Evolutionary conservation across 2,888 invertebrate genomes (phyloP).

Genomic region (Mycalesis mineus): DNA sequence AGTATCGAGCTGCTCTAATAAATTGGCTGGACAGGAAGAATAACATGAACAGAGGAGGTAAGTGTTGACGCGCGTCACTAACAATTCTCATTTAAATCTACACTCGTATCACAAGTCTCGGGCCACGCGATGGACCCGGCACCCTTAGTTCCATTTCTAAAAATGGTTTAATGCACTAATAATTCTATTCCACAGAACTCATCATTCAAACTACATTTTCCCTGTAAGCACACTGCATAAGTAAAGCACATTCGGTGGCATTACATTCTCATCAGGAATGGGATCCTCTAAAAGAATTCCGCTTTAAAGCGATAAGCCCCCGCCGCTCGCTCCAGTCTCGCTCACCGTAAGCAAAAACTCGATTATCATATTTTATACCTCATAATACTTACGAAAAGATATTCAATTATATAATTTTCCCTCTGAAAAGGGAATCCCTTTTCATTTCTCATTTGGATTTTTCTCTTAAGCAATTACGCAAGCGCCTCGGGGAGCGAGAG

Average conservation of each 20-base stretch:
- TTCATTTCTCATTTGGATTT: constrained; percentile 79
- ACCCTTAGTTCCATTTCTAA: too few species aligned
- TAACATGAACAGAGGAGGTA: too few species aligned
- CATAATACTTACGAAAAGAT: constrained; percentile 76
- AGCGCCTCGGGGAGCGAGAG: constrained; percentile 60
- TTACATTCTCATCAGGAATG: not conserved
- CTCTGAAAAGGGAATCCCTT: constrained; percentile 75
- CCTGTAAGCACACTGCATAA: not conserved
- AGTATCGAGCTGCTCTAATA: too few species aligned
- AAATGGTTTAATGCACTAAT: too few species aligned
- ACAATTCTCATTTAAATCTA: too few species aligned
- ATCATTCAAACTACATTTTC: too few species aligned
- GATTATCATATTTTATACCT: constrained; percentile 79
- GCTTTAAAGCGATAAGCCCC: constrained; percentile 30
- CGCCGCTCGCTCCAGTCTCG: constrained; percentile 38
- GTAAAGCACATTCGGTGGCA: not conserved
- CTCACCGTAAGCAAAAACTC: constrained; percentile 68
- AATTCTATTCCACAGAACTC: too few species aligned
- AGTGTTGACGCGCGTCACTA: too few species aligned
- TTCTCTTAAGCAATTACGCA: constrained; percentile 77
- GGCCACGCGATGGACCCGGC: too few species aligned
- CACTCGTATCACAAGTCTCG: too few species aligned
- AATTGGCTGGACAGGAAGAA: too few species aligned
- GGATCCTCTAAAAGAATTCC: constrained; percentile 25
- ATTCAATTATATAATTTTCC: constrained; percentile 78